Conservation (phyloP, 1,140 invertebrate species). For the Orius insidiosus region DNA sequence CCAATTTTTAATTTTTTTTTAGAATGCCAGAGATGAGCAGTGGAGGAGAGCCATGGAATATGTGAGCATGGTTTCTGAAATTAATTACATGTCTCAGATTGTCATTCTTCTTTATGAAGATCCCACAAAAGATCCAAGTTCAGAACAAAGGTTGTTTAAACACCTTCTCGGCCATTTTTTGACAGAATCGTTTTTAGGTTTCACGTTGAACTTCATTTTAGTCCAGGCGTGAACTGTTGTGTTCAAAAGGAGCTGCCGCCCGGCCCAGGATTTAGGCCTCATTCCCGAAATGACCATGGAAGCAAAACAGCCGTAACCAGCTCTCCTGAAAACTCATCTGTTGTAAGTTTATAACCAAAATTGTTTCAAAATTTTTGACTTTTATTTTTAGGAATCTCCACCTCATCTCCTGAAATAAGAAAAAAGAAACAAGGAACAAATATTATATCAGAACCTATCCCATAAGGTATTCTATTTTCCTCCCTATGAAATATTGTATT, state of each 20-base stretch:
- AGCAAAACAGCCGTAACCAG: background rate
- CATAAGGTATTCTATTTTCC: conserved; percentile 24
- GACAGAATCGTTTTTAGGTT: conserved; percentile 36
- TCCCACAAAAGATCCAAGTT: conserved; percentile 81
- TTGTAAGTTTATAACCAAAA: too few relatives aligned
- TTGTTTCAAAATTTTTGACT: background rate
- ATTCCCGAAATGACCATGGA: conserved; percentile 56
- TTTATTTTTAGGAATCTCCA: conserved; percentile 7
- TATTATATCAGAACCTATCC: conserved; percentile 28
- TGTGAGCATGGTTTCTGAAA: conserved; percentile 87
- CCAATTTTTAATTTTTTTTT: conserved; percentile 12
- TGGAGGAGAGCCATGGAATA: conserved; percentile 98
- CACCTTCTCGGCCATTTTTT: background rate
- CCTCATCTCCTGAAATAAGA: conserved; percentile 8
- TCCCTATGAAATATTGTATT: too few relatives aligned
- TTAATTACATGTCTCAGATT: conserved; percentile 99
- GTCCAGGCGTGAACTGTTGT: conserved; percentile 90
- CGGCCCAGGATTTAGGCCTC: conserved; percentile 82
- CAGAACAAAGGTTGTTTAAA: conserved; percentile 49
- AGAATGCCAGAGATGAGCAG: conserved; percentile 69
- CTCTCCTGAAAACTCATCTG: background rate
- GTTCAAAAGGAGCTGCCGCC: conserved; percentile 86
- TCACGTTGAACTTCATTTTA: conserved; percentile 94
- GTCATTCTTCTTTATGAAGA: conserved; percentile 99
- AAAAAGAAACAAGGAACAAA: conserved; percentile 2